Conservation (phyloP, 64 coral and sea anemone species). For the Dendrophyllia cribrosa region DNA sequence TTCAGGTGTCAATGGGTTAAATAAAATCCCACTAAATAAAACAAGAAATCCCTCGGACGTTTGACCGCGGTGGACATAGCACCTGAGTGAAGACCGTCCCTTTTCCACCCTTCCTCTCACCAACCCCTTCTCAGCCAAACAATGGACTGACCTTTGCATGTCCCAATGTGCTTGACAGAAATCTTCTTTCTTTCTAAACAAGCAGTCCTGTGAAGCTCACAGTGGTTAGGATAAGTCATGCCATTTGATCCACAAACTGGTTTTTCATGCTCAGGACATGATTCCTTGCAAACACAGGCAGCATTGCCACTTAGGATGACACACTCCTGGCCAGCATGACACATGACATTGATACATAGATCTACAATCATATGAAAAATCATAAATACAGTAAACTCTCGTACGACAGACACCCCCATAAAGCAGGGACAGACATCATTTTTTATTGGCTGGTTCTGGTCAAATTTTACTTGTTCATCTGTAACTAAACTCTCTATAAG, state of each 20-base stretch:
- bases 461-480: no score
- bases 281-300: constrained; percentile 36
- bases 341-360: constrained; percentile 18
- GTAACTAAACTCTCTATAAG: no score
- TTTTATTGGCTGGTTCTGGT: no score
- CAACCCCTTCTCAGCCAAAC: not conserved
- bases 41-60: no score
- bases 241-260: constrained; percentile 73
- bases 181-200: constrained; percentile 60
- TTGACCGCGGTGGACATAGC: no score
- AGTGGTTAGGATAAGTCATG: constrained; percentile 61
- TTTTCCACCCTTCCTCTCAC: no score
- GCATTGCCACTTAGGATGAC: not conserved
- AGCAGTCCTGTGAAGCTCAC: constrained; percentile 62
- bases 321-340: constrained; percentile 66
- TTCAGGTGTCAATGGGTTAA: no score
- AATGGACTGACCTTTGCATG: constrained; percentile 4
- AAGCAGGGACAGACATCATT: no score
- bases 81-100: no score
- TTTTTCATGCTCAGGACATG: constrained; percentile 49
- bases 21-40: no score
- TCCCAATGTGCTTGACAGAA: constrained; percentile 29
- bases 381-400: not conserved
- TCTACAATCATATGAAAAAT: not conserved
- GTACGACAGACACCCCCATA: no score